A percentile compares a stretch with the other conserved stretches of the same genome.
Evolutionary conservation across 2,113 vertebrate species (phyloP).

Genomic region (Ailuropoda melanoleuca): DNA sequence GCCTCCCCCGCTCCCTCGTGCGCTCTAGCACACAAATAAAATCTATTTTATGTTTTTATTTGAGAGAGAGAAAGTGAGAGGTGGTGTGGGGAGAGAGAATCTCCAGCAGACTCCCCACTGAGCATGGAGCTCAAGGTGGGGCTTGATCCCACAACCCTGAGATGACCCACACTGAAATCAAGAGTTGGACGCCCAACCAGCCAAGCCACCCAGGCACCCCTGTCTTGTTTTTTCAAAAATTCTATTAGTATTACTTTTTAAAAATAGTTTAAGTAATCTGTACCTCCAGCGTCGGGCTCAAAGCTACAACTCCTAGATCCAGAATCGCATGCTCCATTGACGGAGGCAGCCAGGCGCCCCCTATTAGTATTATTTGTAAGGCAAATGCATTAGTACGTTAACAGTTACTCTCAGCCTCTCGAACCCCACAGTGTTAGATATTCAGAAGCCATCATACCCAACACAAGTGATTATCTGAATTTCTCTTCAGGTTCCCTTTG

Average conservation of each 20-base stretch:
- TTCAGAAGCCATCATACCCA: not conserved
- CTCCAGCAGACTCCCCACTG: not conserved
- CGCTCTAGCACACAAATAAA: no score
- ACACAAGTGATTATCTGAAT: not conserved
- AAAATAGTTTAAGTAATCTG: not conserved
- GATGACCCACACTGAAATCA: not conserved
- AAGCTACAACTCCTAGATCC: not conserved
- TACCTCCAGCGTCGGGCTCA: not conserved
- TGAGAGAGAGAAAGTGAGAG: no score
- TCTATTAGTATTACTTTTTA: not conserved
- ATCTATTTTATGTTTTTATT: no score
- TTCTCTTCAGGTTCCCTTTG: constrained; percentile 88
- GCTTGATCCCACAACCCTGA: not conserved
- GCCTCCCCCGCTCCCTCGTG: no score
- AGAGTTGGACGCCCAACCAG: not conserved
- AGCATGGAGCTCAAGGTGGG: not conserved
- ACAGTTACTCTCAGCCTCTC: not conserved
- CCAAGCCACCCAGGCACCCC: not conserved
- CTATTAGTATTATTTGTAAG: not conserved
- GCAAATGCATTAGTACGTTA: not conserved
- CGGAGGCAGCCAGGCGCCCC: not conserved
- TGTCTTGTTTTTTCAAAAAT: not conserved
- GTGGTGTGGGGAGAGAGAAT: not conserved
- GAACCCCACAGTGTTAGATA: not conserved
- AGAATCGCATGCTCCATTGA: not conserved